Percentiles rank a stretch among this genome's conserved stretches.
phyloP scores from a whole-genome alignment of 2,113 vertebrate species.

The Amblyornis subalaris region DNA sequence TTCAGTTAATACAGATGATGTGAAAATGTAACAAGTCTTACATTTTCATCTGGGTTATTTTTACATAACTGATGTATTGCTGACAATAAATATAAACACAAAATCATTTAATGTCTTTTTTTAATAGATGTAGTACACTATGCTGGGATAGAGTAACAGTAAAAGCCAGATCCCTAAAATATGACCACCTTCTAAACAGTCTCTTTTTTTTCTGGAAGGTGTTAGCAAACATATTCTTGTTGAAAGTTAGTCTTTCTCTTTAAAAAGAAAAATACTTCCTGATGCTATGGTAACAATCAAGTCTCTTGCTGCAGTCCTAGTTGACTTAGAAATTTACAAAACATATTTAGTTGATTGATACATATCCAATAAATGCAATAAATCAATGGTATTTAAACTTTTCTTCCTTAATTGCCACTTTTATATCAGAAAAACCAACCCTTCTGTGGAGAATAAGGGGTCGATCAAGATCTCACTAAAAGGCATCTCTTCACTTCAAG shows the following conservation, averaged over 20 bases:
- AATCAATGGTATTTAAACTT: not conserved
- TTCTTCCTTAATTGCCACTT: not conserved
- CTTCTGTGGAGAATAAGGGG: not conserved
- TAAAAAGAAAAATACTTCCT: not conserved
- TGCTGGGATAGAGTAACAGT: not conserved
- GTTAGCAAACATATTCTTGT: not conserved
- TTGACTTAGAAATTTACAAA: not conserved
- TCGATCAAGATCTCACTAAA: not conserved
- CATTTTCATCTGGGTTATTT: slow-evolving; percentile 90
- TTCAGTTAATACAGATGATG: slow-evolving; percentile 77
- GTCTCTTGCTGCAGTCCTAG: not conserved
- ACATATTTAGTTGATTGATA: not conserved
- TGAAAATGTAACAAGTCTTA: slow-evolving; percentile 74
- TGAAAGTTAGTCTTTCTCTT: not conserved
- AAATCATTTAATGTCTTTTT: slow-evolving; percentile 60
- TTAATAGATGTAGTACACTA: not conserved
- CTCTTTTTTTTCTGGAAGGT: not conserved
- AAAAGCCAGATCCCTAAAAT: not conserved
- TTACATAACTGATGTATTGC: slow-evolving; percentile 84
- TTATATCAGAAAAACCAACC: not conserved
- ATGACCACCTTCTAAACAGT: not conserved
- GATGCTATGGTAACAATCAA: not conserved
- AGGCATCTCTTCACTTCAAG: not conserved
- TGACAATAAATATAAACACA: slow-evolving; percentile 83
- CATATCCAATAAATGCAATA: not conserved